These are phyloP conservation scores for Lepidochitona cinerea DNA, from an alignment of 2,888 invertebrate genomes.

Conservation along the genomic window DNA sequence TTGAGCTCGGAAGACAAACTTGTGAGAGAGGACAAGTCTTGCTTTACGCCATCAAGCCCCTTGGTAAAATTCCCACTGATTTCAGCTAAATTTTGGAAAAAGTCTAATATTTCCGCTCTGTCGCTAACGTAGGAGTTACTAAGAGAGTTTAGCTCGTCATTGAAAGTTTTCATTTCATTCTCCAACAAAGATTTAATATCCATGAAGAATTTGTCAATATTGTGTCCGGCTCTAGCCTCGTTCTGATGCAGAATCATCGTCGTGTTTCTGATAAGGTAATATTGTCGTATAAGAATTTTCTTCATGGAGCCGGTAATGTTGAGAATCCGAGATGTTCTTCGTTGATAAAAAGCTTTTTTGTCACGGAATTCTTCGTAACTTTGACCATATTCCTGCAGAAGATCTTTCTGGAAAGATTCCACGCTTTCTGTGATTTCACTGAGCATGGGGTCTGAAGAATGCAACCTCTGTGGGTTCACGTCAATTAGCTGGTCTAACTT, in stretches of 20 bases:
- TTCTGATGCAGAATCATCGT: background rate
- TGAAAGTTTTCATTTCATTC: background rate
- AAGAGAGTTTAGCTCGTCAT: background rate
- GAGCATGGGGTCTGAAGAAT: constrained; percentile 1
- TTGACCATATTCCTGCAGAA: constrained; percentile 2
- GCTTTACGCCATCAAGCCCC: background rate
- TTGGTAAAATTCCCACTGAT: background rate
- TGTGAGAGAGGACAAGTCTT: background rate
- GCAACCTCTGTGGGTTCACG: background rate
- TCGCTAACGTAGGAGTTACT: background rate
- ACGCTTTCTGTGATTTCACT: constrained; percentile 3
- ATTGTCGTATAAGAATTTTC: background rate
- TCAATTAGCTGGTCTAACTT: constrained; percentile 2
- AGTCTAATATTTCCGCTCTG: background rate
- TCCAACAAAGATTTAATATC: background rate
- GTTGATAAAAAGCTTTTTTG: background rate
- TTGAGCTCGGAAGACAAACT: background rate
- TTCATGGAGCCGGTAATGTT: background rate
- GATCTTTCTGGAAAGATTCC: background rate
- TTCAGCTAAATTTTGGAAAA: background rate
- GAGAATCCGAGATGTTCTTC: background rate
- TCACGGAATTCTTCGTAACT: background rate
- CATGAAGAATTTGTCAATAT: background rate
- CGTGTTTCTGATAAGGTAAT: background rate
- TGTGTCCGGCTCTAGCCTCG: background rate